A percentile compares a stretch with the other conserved stretches of the same genome.
phyloP scores from a whole-genome alignment of 2,113 vertebrate species.

The Clarias magur region DNA sequence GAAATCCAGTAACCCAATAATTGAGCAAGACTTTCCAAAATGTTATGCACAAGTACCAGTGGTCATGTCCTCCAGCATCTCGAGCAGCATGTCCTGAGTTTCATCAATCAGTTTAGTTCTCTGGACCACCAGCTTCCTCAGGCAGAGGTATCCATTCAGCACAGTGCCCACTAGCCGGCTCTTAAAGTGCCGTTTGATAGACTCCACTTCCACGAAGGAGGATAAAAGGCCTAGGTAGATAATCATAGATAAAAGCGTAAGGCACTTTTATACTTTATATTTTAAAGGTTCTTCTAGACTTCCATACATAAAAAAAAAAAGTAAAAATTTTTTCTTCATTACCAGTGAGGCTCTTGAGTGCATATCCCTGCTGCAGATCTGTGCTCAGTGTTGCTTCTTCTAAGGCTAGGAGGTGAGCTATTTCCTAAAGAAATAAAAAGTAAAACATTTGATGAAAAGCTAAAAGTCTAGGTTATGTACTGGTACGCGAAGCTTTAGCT shows the following conservation, averaged over 20 bases:
- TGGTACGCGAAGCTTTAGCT: background rate
- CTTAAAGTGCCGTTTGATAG: conserved; percentile 97
- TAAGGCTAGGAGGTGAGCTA: conserved; percentile 91
- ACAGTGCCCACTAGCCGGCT: conserved; percentile 95
- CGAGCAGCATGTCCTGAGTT: conserved; percentile 97
- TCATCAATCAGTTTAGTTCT: conserved; percentile 98
- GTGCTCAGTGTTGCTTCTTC: conserved; percentile 97
- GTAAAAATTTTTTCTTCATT: conserved; percentile 63
- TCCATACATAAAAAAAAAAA: background rate
- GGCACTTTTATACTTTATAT: background rate
- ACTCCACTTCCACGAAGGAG: conserved; percentile 97
- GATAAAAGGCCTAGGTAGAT: conserved; percentile 85
- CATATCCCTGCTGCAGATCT: conserved; percentile 96
- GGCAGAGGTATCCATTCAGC: conserved; percentile 94
- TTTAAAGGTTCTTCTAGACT: background rate
- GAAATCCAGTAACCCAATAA: background rate
- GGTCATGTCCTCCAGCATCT: conserved; percentile 99
- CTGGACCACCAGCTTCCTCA: conserved; percentile 95
- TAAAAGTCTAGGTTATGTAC: background rate
- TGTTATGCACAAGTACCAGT: conserved; percentile 79
- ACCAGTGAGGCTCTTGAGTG: conserved; percentile 98
- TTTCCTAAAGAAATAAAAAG: conserved; percentile 79
- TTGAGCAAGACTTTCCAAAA: background rate
- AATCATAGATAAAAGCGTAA: background rate
- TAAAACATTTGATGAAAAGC: background rate